A percentile compares a stretch with the other conserved stretches of the same genome.
These are phyloP conservation scores for Crambe crambe DNA, from an alignment of 37 sponge, comb jelly and placozoan genomes.

Conservation along the genomic window DNA sequence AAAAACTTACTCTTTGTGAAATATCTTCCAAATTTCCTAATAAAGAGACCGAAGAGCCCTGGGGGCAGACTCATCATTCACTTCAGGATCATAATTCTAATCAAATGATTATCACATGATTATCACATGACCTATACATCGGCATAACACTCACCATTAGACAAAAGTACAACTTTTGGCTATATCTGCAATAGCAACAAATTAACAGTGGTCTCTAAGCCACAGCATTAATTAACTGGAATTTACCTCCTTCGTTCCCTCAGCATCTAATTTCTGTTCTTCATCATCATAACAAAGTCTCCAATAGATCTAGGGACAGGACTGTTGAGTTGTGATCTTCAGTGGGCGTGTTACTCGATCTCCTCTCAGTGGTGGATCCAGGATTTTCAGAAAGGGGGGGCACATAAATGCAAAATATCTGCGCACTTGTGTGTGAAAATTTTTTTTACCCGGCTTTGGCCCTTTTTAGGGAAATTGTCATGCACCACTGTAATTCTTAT, in stretches of 20 bases:
- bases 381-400: too few relatives aligned
- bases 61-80: constrained; percentile 19
- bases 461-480: too few relatives aligned
- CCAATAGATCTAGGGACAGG: constrained; percentile 30
- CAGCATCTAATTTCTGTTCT: constrained; percentile 11
- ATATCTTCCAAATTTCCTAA: constrained; percentile 75
- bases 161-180: constrained; percentile 59
- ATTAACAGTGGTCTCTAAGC: too few relatives aligned
- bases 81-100: constrained; percentile 44
- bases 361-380: too few relatives aligned
- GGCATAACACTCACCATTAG: constrained; percentile 50
- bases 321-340: not conserved
- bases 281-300: constrained; percentile 11
- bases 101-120: not conserved
- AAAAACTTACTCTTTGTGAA: constrained; percentile 67
- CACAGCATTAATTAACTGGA: not conserved
- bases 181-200: too few relatives aligned
- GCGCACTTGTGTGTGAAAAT: too few relatives aligned
- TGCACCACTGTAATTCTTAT: too few relatives aligned
- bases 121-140: too few relatives aligned
- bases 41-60: constrained; percentile 41
- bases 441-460: too few relatives aligned
- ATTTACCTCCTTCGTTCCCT: constrained; percentile 25
- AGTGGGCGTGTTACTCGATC: constrained; percentile 26
- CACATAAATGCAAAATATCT: too few relatives aligned